These are phyloP conservation scores for Leptopterna dolabrata DNA, from an alignment of 2,888 invertebrate species.

Conservation along the genomic window DNA sequence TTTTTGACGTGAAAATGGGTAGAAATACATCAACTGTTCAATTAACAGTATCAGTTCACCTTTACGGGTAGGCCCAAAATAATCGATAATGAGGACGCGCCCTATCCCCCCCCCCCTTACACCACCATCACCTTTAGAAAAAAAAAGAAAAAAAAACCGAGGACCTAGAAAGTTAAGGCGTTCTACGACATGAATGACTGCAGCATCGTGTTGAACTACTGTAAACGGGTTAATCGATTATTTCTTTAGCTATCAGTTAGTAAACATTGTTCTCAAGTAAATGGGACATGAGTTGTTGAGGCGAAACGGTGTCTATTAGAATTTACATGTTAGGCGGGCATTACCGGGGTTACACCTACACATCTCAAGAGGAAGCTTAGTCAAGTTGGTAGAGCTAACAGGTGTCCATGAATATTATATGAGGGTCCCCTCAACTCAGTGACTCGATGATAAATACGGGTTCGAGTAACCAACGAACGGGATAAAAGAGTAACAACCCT, in stretches of 20 bases:
- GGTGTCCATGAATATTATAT: conserved; percentile 29
- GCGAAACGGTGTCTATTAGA: neutral
- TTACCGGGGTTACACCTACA: conserved; percentile 10
- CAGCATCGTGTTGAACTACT: neutral
- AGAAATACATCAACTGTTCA: too few species aligned
- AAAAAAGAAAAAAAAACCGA: too few species aligned
- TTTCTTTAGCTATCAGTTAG: neutral
- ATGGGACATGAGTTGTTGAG: neutral
- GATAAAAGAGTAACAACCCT: conserved; percentile 3
- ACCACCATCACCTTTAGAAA: too few species aligned
- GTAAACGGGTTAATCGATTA: neutral
- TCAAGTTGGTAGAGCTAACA: conserved; percentile 4
- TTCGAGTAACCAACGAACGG: conserved; percentile 9
- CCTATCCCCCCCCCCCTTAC: too few species aligned
- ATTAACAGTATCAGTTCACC: too few species aligned
- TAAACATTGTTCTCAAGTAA: neutral
- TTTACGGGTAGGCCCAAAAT: too few species aligned
- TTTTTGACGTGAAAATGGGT: too few species aligned
- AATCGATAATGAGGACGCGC: too few species aligned
- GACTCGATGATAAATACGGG: neutral
- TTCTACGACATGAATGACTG: too few species aligned
- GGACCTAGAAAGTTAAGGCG: too few species aligned
- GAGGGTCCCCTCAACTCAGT: neutral
- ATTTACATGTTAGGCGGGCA: neutral
- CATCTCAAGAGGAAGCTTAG: neutral